These are phyloP conservation scores for Dasypogon diadema DNA, from an alignment of 2,888 invertebrate genomes.

Conservation along the genomic window DNA sequence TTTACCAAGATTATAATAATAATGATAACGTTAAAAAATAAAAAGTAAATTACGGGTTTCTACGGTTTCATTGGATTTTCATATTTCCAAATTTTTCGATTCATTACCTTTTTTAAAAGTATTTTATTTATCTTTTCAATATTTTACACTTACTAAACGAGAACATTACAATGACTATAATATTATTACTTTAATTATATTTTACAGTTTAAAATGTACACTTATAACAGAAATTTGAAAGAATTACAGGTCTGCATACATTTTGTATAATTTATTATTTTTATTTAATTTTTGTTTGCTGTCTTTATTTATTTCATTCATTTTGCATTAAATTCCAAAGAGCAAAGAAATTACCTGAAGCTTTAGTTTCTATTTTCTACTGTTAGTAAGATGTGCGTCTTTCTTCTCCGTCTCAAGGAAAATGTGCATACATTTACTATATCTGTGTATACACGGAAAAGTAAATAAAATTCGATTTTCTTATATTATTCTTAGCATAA, in stretches of 20 bases:
- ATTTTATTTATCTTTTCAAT: constrained; percentile 27
- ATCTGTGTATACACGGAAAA: too few relatives aligned
- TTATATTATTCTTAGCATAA: too few relatives aligned
- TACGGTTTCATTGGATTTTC: too few relatives aligned
- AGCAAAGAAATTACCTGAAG: background rate
- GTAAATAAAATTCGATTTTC: too few relatives aligned
- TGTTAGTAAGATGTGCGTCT: too few relatives aligned
- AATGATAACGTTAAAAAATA: too few relatives aligned
- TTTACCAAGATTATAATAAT: too few relatives aligned
- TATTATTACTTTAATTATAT: constrained; percentile 1
- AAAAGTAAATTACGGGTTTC: too few relatives aligned
- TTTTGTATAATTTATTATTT: background rate
- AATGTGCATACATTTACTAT: too few relatives aligned
- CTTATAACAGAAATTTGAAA: constrained; percentile 7
- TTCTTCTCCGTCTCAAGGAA: too few relatives aligned
- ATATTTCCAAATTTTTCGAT: too few relatives aligned
- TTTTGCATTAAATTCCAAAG: background rate
- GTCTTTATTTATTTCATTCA: background rate
- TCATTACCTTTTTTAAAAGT: background rate
- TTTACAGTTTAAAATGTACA: constrained; percentile 29
- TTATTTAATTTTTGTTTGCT: background rate
- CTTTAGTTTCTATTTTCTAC: too few relatives aligned
- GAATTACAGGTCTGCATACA: background rate
- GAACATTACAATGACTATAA: constrained; percentile 18
- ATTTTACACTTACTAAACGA: constrained; percentile 40